These are phyloP conservation scores for Deroplatys truncata DNA, from an alignment of 2,888 invertebrate genomes.

Conservation along the genomic window DNA sequence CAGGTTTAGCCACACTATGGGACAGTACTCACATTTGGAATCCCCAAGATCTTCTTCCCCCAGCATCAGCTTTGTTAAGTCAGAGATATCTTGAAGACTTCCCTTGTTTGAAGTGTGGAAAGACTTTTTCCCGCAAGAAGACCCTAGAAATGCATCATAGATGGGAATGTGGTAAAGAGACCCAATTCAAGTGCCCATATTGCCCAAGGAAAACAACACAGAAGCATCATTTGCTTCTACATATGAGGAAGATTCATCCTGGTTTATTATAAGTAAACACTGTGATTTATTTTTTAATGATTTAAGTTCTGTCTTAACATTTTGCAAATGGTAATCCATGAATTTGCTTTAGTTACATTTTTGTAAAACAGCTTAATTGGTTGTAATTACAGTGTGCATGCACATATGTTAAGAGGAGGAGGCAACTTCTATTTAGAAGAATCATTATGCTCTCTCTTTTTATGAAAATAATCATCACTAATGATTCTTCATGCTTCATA, in stretches of 20 bases:
- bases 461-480: too few relatives aligned
- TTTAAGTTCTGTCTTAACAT: neutral
- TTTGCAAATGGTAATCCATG: neutral
- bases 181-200: conserved; percentile 42
- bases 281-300: neutral
- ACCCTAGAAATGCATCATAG: conserved; percentile 42
- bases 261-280: neutral
- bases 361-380: neutral
- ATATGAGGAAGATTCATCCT: conserved; percentile 11
- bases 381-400: neutral
- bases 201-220: conserved; percentile 33
- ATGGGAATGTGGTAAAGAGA: conserved; percentile 44
- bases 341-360: neutral
- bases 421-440: too few relatives aligned
- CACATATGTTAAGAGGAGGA: neutral
- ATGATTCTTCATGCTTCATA: too few relatives aligned
- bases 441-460: too few relatives aligned
- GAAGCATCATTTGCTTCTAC: conserved; percentile 17
- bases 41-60: neutral
- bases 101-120: conserved; percentile 15
- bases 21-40: neutral
- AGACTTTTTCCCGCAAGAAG: conserved; percentile 3
- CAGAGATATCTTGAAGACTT: neutral
- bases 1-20: neutral
- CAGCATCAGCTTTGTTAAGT: neutral